Percentiles rank a stretch among this genome's conserved stretches.
These are phyloP conservation scores for Caprella mutica DNA, from an alignment of 2,888 invertebrate species.

Conservation along the genomic window DNA sequence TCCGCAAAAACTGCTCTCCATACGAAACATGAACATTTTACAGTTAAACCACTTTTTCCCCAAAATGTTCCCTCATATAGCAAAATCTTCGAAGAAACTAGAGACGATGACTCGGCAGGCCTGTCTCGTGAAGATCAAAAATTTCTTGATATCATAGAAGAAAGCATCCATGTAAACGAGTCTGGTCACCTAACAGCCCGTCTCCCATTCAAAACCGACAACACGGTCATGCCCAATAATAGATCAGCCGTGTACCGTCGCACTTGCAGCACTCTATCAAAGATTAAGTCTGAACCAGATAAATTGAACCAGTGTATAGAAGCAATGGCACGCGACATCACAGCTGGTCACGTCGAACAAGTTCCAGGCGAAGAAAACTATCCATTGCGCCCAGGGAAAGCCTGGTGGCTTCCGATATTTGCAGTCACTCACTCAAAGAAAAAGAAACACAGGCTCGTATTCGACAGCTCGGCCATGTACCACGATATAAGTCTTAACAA, in stretches of 20 bases:
- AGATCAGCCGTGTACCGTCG: not conserved
- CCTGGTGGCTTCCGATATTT: not conserved
- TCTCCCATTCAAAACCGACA: not conserved
- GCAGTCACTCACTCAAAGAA: slow-evolving; percentile 1
- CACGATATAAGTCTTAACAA: not conserved
- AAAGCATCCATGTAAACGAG: not conserved
- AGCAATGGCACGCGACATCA: not conserved
- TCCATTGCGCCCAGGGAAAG: not conserved
- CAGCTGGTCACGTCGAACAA: not conserved
- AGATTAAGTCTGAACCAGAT: not conserved
- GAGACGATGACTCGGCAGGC: not conserved
- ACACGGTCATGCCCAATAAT: not conserved
- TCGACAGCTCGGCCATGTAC: not conserved
- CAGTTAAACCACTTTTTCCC: no score
- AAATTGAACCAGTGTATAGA: not conserved
- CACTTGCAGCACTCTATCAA: not conserved
- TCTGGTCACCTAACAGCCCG: not conserved
- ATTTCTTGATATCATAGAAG: not conserved
- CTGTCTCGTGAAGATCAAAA: not conserved
- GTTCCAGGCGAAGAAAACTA: not conserved
- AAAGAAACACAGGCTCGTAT: not conserved
- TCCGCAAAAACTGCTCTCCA: no score
- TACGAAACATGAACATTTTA: no score
- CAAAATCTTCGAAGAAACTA: not conserved
- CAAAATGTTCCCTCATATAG: no score